phyloP scores from a whole-genome alignment of 1,140 invertebrate species.

The Bombus confusus region DNA sequence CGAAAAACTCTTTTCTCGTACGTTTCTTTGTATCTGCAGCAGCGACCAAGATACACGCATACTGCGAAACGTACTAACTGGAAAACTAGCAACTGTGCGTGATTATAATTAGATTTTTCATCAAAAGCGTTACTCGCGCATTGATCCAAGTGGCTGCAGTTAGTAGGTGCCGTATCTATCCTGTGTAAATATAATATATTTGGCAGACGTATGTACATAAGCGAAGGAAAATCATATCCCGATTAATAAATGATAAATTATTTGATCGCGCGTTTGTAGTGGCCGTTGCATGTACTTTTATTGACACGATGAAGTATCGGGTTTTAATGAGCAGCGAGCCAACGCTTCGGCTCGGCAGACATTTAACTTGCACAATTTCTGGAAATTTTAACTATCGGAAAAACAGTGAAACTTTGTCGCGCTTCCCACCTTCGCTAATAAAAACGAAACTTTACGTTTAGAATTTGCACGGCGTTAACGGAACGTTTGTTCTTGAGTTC shows the following conservation, averaged over 20 bases:
- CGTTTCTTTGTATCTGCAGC: too few species aligned
- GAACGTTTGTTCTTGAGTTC: constrained; percentile 18
- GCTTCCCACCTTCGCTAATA: constrained; percentile 19
- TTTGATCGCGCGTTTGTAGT: constrained; percentile 17
- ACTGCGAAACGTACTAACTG: too few species aligned
- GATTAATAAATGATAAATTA: constrained; percentile 8
- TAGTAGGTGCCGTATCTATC: too few species aligned
- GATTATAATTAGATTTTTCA: too few species aligned
- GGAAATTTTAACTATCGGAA: constrained; percentile 49
- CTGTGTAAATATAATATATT: too few species aligned
- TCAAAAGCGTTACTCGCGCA: too few species aligned
- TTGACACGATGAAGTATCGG: constrained; percentile 27
- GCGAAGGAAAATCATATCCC: not conserved
- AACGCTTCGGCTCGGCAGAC: not conserved
- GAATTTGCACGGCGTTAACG: constrained; percentile 24
- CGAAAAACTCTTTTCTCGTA: too few species aligned
- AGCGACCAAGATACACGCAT: too few species aligned
- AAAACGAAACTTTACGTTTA: constrained; percentile 42
- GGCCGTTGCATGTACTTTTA: constrained; percentile 7
- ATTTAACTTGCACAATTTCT: constrained; percentile 33
- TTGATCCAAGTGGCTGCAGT: too few species aligned
- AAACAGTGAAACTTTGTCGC: constrained; percentile 42
- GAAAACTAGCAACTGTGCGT: too few species aligned
- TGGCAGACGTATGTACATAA: not conserved
- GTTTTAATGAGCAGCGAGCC: constrained; percentile 26